A percentile compares a stretch with the other conserved stretches of the same genome.
phyloP scores from a whole-genome alignment of 2,888 invertebrate genomes.

The Drepanosiphum platanoidis region DNA sequence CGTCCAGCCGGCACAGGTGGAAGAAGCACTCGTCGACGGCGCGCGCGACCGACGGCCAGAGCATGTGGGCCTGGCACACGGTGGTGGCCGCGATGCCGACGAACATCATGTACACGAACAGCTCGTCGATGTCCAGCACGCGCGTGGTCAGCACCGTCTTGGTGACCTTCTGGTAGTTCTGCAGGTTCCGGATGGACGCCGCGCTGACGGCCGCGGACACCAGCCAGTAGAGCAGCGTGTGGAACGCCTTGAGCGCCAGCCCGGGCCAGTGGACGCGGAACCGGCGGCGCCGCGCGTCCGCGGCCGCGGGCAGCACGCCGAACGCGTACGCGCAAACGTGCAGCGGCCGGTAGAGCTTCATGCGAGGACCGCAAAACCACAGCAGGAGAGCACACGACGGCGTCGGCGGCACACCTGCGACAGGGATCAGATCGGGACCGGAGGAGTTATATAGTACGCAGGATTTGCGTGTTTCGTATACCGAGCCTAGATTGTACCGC shows the following conservation, averaged over 20 bases:
- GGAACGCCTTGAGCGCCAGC: constrained; percentile 6
- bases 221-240: constrained; percentile 20
- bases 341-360: constrained; percentile 40
- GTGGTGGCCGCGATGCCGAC: constrained; percentile 11
- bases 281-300: background rate
- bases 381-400: background rate
- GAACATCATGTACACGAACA: constrained; percentile 39
- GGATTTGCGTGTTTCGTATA: background rate
- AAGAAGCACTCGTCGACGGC: constrained; percentile 33
- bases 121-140: constrained; percentile 33
- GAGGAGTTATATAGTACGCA: background rate
- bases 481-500: no score
- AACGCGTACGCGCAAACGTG: constrained; percentile 33
- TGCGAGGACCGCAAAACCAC: no score
- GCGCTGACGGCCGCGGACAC: background rate
- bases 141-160: background rate
- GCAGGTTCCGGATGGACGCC: background rate
- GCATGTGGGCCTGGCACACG: constrained; percentile 22
- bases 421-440: background rate
- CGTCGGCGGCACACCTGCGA: background rate
- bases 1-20: constrained; percentile 16
- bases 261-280: constrained; percentile 33
- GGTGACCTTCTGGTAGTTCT: constrained; percentile 1
- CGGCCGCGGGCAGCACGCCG: constrained; percentile 22
- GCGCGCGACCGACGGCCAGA: constrained; percentile 35